Percentiles rank a stretch among this genome's conserved stretches.
phyloP scores from a whole-genome alignment of 1,140 invertebrate species.

The Sarcophaga peregrina region DNA sequence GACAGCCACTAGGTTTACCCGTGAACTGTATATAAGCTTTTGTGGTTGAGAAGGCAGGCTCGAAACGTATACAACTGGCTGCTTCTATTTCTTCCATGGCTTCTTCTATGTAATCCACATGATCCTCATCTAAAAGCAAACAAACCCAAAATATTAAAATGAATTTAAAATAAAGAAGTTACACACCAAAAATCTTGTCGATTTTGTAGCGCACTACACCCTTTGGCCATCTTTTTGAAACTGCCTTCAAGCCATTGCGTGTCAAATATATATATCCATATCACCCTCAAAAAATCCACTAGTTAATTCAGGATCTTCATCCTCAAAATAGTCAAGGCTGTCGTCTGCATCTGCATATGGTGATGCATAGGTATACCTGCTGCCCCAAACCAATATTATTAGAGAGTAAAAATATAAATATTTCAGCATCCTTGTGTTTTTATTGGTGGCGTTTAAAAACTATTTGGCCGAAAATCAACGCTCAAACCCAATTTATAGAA shows the following conservation, averaged over 20 bases:
- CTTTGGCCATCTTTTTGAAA: slow-evolving; percentile 71
- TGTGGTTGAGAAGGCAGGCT: slow-evolving; percentile 53
- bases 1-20: slow-evolving; percentile 65
- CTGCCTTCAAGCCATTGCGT: slow-evolving; percentile 72
- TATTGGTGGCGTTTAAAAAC: too few species aligned
- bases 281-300: slow-evolving; percentile 55
- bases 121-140: slow-evolving; percentile 12
- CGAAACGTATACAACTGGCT: slow-evolving; percentile 55
- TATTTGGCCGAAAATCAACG: too few species aligned
- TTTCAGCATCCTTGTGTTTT: too few species aligned
- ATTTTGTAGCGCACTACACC: slow-evolving; percentile 61
- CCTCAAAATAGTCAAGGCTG: not conserved
- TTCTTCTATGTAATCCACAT: slow-evolving; percentile 27
- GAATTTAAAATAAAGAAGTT: not conserved
- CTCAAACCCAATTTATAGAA: too few species aligned
- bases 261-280: slow-evolving; percentile 42
- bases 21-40: slow-evolving; percentile 56
- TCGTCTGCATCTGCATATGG: too few species aligned
- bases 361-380: too few species aligned
- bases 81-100: slow-evolving; percentile 59
- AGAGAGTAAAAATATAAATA: too few species aligned
- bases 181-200: slow-evolving; percentile 45
- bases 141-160: not conserved
- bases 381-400: too few species aligned
- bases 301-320: slow-evolving; percentile 48